phyloP scores from a whole-genome alignment of 2,113 vertebrate species.

The Delphinus delphis region DNA sequence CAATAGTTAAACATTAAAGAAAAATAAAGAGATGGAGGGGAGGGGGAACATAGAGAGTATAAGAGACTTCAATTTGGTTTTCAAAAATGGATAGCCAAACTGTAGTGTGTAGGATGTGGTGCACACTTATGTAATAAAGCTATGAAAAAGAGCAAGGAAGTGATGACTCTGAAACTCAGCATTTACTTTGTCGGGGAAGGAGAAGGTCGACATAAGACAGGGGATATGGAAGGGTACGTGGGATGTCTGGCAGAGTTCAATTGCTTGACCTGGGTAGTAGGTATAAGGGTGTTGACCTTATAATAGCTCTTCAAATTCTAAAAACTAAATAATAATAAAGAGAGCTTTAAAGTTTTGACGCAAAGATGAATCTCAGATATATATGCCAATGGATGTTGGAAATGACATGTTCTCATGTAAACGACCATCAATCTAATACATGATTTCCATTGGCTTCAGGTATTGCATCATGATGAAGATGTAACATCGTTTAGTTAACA shows the following conservation, averaged over 20 bases:
- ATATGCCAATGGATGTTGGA: neutral
- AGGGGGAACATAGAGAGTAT: neutral
- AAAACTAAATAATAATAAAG: neutral
- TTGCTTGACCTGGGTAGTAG: neutral
- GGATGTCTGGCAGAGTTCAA: neutral
- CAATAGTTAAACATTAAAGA: neutral
- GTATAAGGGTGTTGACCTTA: neutral
- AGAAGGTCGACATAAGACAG: neutral
- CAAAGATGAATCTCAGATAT: neutral
- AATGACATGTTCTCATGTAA: neutral
- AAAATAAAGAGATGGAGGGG: neutral
- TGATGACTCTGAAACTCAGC: neutral
- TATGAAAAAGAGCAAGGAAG: neutral
- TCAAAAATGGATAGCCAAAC: neutral
- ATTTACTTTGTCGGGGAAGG: neutral
- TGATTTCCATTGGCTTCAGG: neutral
- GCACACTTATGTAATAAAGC: neutral
- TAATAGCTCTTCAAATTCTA: neutral
- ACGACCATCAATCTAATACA: neutral
- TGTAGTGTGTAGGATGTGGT: neutral
- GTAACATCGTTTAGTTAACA: neutral
- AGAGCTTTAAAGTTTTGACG: neutral
- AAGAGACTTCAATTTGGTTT: neutral
- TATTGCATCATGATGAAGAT: neutral
- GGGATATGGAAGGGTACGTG: neutral